Evolutionary conservation across 2,888 invertebrate genomes (phyloP).

Genomic region (Microplitis deprimator): DNA sequence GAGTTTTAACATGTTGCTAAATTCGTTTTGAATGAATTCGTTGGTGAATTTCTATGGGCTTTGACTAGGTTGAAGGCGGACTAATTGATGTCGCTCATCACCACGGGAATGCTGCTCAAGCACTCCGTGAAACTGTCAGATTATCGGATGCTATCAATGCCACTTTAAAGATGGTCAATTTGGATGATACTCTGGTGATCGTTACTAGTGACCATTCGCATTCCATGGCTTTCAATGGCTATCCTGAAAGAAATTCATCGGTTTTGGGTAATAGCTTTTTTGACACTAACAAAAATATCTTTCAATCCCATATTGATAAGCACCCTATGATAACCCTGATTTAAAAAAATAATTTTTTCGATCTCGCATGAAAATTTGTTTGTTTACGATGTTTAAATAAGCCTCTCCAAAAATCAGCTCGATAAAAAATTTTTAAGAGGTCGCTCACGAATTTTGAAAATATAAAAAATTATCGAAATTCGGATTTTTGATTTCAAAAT

Average conservation of each 20-base stretch:
- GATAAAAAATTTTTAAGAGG: no score
- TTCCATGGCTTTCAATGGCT: slow-evolving; percentile 84
- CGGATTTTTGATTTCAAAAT: no score
- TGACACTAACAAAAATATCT: not conserved
- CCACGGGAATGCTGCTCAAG: slow-evolving; percentile 82
- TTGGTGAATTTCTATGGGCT: not conserved
- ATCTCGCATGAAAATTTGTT: no score
- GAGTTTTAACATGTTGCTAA: not conserved
- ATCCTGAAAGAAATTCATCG: slow-evolving; percentile 79
- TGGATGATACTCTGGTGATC: slow-evolving; percentile 83
- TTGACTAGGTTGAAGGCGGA: slow-evolving; percentile 83
- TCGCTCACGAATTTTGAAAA: no score
- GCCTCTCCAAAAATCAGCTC: no score
- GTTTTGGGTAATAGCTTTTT: slow-evolving; percentile 76
- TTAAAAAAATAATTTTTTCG: no score
- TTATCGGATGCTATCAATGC: slow-evolving; percentile 84
- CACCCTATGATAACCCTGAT: not conserved
- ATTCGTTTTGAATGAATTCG: not conserved
- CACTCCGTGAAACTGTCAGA: slow-evolving; percentile 84
- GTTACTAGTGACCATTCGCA: slow-evolving; percentile 91
- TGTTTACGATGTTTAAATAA: no score
- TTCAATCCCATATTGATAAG: not conserved
- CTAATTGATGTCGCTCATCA: slow-evolving; percentile 92
- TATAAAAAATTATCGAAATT: no score
- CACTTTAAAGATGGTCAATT: slow-evolving; percentile 76